Evolutionary conservation across 2,113 vertebrate genomes (phyloP).

Genomic region (Stigmatopora argus): DNA sequence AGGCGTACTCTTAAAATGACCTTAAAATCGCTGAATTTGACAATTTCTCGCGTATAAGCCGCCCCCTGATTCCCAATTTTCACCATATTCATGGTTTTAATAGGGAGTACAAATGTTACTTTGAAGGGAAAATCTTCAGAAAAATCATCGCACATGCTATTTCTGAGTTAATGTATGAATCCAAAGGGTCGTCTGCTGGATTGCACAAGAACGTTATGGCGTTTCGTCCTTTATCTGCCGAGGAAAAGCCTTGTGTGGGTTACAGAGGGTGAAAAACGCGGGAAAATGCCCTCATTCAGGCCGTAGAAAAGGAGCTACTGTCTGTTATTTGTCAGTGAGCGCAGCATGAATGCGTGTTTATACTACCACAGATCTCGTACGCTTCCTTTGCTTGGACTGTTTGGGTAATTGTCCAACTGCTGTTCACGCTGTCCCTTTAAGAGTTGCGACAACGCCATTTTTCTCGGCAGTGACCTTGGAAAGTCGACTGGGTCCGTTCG

Average conservation of each 20-base stretch:
- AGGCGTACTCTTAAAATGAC: too few relatives aligned
- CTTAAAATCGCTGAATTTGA: too few relatives aligned
- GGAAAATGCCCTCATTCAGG: not conserved
- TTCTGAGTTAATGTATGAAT: too few relatives aligned
- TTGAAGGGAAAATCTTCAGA: too few relatives aligned
- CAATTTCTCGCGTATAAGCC: too few relatives aligned
- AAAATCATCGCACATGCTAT: too few relatives aligned
- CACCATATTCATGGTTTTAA: too few relatives aligned
- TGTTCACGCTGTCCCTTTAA: constrained; percentile 45
- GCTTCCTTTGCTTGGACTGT: constrained; percentile 8
- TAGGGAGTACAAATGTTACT: too few relatives aligned
- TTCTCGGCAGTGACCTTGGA: constrained; percentile 62
- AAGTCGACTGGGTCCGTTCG: constrained; percentile 38
- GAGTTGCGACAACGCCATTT: constrained; percentile 54
- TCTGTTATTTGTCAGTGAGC: constrained; percentile 28
- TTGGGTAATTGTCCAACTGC: not conserved
- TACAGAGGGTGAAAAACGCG: not conserved
- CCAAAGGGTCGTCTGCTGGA: too few relatives aligned
- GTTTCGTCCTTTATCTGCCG: constrained; percentile 16
- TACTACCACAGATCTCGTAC: constrained; percentile 22
- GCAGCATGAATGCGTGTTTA: constrained; percentile 12
- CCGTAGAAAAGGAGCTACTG: not conserved
- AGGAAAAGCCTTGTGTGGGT: constrained; percentile 51
- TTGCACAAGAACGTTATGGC: too few relatives aligned
- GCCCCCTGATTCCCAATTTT: too few relatives aligned